A percentile compares a stretch with the other conserved stretches of the same genome.
Evolutionary conservation across 2,888 invertebrate genomes (phyloP).

Genomic region (Drosophila kambysellisi): DNA sequence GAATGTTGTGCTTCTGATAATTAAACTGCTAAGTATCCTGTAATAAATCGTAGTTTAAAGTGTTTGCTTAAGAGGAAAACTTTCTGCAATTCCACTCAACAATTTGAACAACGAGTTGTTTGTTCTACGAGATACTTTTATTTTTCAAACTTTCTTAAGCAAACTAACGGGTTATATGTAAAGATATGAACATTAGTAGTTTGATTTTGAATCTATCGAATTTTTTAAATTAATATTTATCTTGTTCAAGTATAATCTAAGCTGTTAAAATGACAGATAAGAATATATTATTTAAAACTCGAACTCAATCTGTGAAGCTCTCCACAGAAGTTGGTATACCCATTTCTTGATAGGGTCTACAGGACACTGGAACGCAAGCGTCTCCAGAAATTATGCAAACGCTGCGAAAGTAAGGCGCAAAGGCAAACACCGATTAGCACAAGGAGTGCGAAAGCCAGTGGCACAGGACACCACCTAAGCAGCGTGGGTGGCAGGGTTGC

Average conservation of each 20-base stretch:
- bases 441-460: slow-evolving; percentile 53
- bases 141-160: neutral
- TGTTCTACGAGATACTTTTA: neutral
- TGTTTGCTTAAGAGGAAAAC: neutral
- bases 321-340: neutral
- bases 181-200: no score
- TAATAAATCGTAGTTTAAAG: neutral
- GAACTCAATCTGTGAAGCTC: neutral
- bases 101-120: neutral
- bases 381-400: slow-evolving; percentile 64
- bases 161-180: neutral
- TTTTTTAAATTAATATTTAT: neutral
- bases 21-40: slow-evolving; percentile 19
- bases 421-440: slow-evolving; percentile 68
- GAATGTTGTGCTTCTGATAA: neutral
- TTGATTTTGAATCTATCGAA: no score
- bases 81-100: neutral
- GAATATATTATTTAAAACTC: neutral
- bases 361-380: slow-evolving; percentile 34
- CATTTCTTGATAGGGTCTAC: neutral
- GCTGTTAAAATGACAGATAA: neutral
- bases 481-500: neutral
- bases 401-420: slow-evolving; percentile 60
- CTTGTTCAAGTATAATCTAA: neutral
- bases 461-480: slow-evolving; percentile 18